Percentiles rank a stretch among this genome's conserved stretches.
phyloP scores from a whole-genome alignment of 2,797 vertebrate genomes.

The Tamandua tetradactyla region DNA sequence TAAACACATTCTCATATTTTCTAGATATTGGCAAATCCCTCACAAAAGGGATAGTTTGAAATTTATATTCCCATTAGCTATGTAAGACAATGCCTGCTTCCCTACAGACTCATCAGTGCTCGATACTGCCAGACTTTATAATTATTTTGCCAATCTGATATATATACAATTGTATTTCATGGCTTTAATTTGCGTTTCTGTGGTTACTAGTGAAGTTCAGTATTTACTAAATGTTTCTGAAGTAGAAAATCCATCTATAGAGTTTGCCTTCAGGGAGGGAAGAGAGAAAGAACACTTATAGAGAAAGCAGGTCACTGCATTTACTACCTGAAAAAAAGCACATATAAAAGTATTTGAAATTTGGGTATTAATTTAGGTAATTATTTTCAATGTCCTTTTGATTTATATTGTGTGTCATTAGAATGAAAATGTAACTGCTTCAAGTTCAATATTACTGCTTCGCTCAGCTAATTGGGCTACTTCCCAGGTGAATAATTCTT shows the following conservation, averaged over 20 bases:
- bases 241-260: background rate
- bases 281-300: background rate
- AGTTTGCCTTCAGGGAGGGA: background rate
- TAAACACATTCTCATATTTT: background rate
- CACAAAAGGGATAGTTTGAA: background rate
- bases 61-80: background rate
- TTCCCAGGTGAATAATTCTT: slow-evolving; percentile 47
- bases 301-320: background rate
- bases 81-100: background rate
- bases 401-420: slow-evolving; percentile 16
- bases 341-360: background rate
- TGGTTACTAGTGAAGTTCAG: background rate
- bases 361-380: background rate
- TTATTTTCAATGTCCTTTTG: slow-evolving; percentile 51
- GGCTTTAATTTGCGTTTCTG: background rate
- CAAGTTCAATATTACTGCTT: background rate
- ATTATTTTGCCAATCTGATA: background rate
- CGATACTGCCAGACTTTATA: background rate
- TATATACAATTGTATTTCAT: background rate
- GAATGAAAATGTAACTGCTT: slow-evolving; percentile 11
- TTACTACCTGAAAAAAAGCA: background rate
- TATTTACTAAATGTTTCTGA: slow-evolving; percentile 42
- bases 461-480: background rate
- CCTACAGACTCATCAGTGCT: background rate
- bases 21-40: slow-evolving; percentile 10